Evolutionary conservation across 1,140 invertebrate genomes (phyloP).

Genomic region (Dendroctonus ponderosae): DNA sequence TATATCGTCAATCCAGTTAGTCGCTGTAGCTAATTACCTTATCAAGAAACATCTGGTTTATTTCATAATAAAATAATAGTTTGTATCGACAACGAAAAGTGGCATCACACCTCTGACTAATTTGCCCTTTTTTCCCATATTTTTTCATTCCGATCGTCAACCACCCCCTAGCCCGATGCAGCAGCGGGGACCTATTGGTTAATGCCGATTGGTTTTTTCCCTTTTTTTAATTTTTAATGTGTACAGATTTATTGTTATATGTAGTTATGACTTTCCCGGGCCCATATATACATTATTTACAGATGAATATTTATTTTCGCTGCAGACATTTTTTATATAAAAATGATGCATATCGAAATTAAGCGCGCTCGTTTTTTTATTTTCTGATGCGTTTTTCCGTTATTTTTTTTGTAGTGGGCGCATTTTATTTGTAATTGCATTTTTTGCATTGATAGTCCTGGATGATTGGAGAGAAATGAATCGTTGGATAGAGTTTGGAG

Average conservation of each 20-base stretch:
- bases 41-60: no score
- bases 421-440: slow-evolving; percentile 8
- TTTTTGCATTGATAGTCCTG: slow-evolving; percentile 8
- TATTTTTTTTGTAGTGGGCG: slow-evolving; percentile 1
- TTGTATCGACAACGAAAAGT: neutral
- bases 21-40: no score
- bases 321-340: slow-evolving; percentile 40
- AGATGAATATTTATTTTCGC: slow-evolving; percentile 41
- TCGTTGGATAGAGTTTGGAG: neutral
- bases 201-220: slow-evolving; percentile 38
- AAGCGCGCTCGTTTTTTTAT: slow-evolving; percentile 16
- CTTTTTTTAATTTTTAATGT: slow-evolving; percentile 39
- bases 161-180: slow-evolving; percentile 35
- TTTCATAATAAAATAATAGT: no score
- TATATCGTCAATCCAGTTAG: no score
- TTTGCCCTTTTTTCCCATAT: slow-evolving; percentile 10
- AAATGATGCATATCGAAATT: slow-evolving; percentile 42
- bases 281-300: slow-evolving; percentile 38
- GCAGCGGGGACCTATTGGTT: slow-evolving; percentile 37
- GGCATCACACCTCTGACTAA: neutral
- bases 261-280: slow-evolving; percentile 38
- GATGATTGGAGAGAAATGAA: neutral
- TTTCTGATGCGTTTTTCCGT: slow-evolving; percentile 2
- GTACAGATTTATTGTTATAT: slow-evolving; percentile 43
- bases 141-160: slow-evolving; percentile 10